phyloP scores from a whole-genome alignment of 2,113 vertebrate genomes.

The Orcinus orca region DNA sequence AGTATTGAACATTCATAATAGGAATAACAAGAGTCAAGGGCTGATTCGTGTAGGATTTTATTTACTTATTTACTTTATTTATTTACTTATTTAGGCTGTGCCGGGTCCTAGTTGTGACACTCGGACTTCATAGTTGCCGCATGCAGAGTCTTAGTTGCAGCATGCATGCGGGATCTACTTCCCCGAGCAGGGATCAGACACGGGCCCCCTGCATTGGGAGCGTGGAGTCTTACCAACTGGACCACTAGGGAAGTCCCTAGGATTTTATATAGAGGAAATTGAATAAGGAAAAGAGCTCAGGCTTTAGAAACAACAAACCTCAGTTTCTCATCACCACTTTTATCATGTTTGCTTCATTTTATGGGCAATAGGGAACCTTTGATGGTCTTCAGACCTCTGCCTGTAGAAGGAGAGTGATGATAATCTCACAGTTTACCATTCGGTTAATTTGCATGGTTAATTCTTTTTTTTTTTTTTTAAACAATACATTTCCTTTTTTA shows the following conservation, averaged over 20 bases:
- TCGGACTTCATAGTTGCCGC: too few relatives aligned
- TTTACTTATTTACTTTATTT: too few relatives aligned
- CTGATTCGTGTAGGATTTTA: background rate
- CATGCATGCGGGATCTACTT: too few relatives aligned
- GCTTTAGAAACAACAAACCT: background rate
- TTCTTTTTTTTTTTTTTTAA: too few relatives aligned
- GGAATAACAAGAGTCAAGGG: background rate
- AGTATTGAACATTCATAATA: background rate
- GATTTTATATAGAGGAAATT: background rate
- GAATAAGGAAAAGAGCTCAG: background rate
- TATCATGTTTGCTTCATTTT: background rate
- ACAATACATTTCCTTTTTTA: too few relatives aligned
- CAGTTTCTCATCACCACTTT: background rate
- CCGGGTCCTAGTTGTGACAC: too few relatives aligned
- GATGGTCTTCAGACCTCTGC: background rate
- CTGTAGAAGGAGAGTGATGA: background rate
- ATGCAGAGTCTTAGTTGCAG: too few relatives aligned
- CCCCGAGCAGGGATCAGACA: too few relatives aligned
- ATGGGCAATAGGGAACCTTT: background rate
- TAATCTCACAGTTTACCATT: background rate
- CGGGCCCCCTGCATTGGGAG: too few relatives aligned
- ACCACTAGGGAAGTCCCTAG: too few relatives aligned
- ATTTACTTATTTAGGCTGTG: too few relatives aligned
- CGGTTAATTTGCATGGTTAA: conserved; percentile 7
- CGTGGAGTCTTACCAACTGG: too few relatives aligned